Evolutionary conservation across 2,113 vertebrate species (phyloP).

Genomic region (Osmerus mordax): DNA sequence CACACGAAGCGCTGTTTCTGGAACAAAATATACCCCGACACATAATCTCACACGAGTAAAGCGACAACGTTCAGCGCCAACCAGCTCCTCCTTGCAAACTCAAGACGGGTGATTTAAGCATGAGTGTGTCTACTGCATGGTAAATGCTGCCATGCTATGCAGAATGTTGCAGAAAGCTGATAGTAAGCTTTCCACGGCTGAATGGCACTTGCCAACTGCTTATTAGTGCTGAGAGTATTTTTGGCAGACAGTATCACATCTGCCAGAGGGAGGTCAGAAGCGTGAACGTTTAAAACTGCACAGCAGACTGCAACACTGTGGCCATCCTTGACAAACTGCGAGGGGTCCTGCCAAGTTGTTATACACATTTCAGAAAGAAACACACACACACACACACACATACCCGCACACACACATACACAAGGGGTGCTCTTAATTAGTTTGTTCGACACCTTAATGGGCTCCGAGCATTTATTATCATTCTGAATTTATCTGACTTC

Average conservation of each 20-base stretch:
- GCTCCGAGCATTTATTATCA: conserved; percentile 38
- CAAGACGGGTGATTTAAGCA: not conserved
- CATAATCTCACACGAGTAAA: not conserved
- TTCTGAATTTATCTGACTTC: conserved; percentile 34
- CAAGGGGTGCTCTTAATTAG: conserved; percentile 42
- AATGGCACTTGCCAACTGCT: conserved; percentile 29
- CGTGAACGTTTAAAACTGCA: conserved; percentile 23
- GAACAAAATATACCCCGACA: not conserved
- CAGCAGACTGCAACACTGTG: conserved; percentile 2
- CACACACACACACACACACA: not conserved
- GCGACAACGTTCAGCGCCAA: not conserved
- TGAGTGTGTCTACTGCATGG: not conserved
- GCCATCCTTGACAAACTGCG: conserved; percentile 10
- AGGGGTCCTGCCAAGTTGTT: conserved; percentile 8
- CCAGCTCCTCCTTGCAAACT: conserved; percentile 7
- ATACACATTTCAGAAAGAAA: not conserved
- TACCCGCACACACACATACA: conserved; percentile 8
- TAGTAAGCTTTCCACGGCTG: conserved; percentile 15
- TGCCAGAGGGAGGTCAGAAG: conserved; percentile 33
- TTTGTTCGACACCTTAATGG: conserved; percentile 55
- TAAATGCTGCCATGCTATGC: conserved; percentile 1
- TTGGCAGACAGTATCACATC: conserved; percentile 27
- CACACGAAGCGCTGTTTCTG: conserved; percentile 17
- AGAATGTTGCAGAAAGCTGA: not conserved
- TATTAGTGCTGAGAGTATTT: conserved; percentile 34